Evolutionary conservation across 2,888 invertebrate species (phyloP), one percentile per base, ranked within the genome.

Genomic region (Tethea ocularis): DNA sequence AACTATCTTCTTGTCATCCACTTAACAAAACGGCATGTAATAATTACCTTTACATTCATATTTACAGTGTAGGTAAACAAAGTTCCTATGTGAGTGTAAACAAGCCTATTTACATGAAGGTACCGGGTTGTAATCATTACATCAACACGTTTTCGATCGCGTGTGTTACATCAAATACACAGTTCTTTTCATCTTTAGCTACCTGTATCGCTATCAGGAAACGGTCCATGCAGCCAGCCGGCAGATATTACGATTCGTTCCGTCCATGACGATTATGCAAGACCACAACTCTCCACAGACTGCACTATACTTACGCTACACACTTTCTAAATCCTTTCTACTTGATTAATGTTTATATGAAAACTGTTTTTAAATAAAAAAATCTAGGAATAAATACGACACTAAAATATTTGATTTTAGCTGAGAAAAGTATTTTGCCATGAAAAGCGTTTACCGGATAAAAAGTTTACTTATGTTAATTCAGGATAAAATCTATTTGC

Each of bases 281-380:
- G 46, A 20, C 46, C 46, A n/a, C 46, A 20, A 68, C 63, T 68
- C 61, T 46, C 46, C 46, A 20, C 15, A 41, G 17, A 29, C 58
- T 51, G 52, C 52, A 56, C 29, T 67, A 55, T 67, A 46, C 20
- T 46, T 46, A 20, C 10, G 46, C 17, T 46, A 46, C 46, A 46
- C 63, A 74, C 71, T 71, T 71, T 72, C 72, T 74, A 71, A 58
- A 67, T 63, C 64, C 68, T 71, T 67, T 69, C 69, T 69, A 71
- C 58, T 66, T 61, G 64, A 57, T 63, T 67, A 68, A 62, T 60
- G 57, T 46, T 52, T 57, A 54, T 66, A 69, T 71, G 38, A 53
- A 53, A 53, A 53, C 24, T 29, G 52, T 33, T 33, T 29, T n/a
- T 41, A 56, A 23, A 36, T 38, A n/a, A n/a, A 38, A 38, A 38